Base-by-base conservation (phyloP, 2,888 invertebrate species). In the Apamea epomidion region DNA sequence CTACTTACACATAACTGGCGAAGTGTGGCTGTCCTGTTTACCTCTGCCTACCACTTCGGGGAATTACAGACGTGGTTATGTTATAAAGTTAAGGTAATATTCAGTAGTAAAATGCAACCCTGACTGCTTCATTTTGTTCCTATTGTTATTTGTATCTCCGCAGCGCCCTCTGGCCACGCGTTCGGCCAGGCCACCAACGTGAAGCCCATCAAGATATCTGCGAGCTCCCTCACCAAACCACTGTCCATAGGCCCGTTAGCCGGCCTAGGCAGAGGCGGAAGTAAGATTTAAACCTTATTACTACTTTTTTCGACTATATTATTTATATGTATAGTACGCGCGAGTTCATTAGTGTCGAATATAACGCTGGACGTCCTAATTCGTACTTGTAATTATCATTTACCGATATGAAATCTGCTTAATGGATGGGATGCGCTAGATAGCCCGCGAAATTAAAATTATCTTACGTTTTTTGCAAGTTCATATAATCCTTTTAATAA, bases 141-240 rank as follows among this genome's bases (percentile, higher is more conserved):
- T 58, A 68, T 58, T 73, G 18, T 42, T 21, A n/a, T 71, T 70
- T 70, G 1, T 73, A 18, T 72, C 2, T 78, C 29, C 58, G 8
- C 93, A 97, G 97, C 96, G 3, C 89, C 97, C 0, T 96, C 96
- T 0, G 97, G 97, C 12, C 81, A 92, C n/a, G 96, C 97, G 0
- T 97, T 96, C 80, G 96, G 96, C 0, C 97, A 96, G 82, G 92
- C 94, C 7, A 90, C 95, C 51, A 95, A 95, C 81, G 87, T 95
- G 76, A 96, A 96, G 80, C 97, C 97, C 0, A 97, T 97, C 89
- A 96, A 95, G 90, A 96, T 97, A 84, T 93, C 94, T 0, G 96
- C 96, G 68, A 95, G 94, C 78, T 92, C 95, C 0, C 93, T 97
- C 45, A 91, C 92, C n/a, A 97, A 96, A 86, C 95, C 97, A 0